A percentile compares a stretch with the other conserved stretches of the same genome.
These are phyloP conservation scores for Coenonympha arcania DNA, from an alignment of 2,888 invertebrate species.

Conservation along the genomic window DNA sequence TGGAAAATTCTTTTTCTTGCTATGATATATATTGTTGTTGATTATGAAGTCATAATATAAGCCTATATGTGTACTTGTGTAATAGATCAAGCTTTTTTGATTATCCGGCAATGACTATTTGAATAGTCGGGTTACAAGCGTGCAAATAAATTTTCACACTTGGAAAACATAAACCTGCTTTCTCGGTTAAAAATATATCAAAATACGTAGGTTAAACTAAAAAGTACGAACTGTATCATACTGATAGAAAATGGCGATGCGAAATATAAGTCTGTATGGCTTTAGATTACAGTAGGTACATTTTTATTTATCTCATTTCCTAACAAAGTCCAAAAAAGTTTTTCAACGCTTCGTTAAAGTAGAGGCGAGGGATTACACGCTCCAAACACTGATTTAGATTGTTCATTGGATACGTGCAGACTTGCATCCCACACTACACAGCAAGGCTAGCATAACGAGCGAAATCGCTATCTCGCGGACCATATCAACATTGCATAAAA, in stretches of 20 bases:
- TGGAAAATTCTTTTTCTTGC: no score
- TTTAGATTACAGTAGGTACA: slow-evolving; percentile 31
- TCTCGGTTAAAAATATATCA: neutral
- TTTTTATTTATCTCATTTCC: slow-evolving; percentile 47
- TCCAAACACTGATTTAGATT: slow-evolving; percentile 45
- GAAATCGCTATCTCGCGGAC: no score
- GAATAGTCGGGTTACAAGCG: no score
- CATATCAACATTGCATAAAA: no score
- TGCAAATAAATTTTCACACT: no score
- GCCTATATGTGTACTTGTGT: neutral
- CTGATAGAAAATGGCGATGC: slow-evolving; percentile 3
- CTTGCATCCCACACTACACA: slow-evolving; percentile 24
- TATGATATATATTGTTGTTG: no score
- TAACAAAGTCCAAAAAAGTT: slow-evolving; percentile 57
- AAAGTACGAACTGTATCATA: neutral
- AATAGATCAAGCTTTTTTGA: neutral
- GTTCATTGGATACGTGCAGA: slow-evolving; percentile 36
- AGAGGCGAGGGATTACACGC: slow-evolving; percentile 54
- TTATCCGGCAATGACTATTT: no score
- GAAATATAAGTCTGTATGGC: slow-evolving; percentile 29
- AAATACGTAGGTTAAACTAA: neutral
- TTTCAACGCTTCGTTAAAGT: slow-evolving; percentile 59
- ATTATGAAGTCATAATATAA: no score
- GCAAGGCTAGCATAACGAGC: no score
- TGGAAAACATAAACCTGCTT: no score